Conservation (phyloP, 92 coral and sea anemone species). For the Nematostella vectensis region DNA sequence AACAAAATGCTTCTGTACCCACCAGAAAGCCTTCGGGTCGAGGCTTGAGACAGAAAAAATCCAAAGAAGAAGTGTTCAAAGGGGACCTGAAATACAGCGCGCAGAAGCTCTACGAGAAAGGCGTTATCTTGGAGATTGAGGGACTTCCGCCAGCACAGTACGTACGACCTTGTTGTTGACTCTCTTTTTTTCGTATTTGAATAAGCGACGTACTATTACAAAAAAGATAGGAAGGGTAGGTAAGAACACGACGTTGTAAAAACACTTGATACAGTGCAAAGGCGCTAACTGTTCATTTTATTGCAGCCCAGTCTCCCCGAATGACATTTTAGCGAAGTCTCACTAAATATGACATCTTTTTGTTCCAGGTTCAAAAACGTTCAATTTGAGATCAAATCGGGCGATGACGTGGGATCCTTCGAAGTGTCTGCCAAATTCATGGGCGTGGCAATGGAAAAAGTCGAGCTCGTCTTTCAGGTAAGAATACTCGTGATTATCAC, state of each 20-base stretch:
- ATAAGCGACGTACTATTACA: too few relatives aligned
- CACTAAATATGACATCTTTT: too few relatives aligned
- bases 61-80: constrained; percentile 68
- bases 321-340: too few relatives aligned
- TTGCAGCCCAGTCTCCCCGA: too few relatives aligned
- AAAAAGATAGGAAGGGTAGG: background rate
- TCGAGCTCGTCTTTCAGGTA: constrained; percentile 95
- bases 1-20: too few relatives aligned
- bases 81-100: constrained; percentile 98
- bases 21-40: constrained; percentile 66
- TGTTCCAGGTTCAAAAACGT: constrained; percentile 82
- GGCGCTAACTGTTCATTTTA: too few relatives aligned
- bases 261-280: too few relatives aligned
- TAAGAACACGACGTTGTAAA: background rate
- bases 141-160: constrained; percentile 96
- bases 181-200: background rate
- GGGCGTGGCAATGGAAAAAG: constrained; percentile 99
- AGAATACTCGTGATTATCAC: too few relatives aligned
- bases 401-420: constrained; percentile 85
- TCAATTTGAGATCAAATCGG: constrained; percentile 86
- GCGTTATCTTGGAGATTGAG: constrained; percentile 92
- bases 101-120: constrained; percentile 89
- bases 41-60: constrained; percentile 49
- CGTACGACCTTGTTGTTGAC: too few relatives aligned
- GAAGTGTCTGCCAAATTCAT: constrained; percentile 97